phyloP scores from a whole-genome alignment of 2,113 vertebrate species.

The Bubo scandiacus region DNA sequence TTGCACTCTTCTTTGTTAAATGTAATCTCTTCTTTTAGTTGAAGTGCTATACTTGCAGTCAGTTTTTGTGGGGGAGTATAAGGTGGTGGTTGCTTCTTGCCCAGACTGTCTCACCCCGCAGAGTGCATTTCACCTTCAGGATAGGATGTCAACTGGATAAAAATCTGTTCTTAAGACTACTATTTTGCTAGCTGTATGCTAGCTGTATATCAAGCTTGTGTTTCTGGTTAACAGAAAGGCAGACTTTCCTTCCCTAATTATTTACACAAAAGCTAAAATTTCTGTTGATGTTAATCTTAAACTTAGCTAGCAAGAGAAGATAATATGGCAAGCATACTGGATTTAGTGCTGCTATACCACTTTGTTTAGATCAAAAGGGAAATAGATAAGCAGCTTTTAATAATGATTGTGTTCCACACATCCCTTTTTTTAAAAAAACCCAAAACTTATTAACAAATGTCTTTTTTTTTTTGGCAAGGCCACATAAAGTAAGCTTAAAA shows the following conservation, averaged over 20 bases:
- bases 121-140: neutral
- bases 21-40: neutral
- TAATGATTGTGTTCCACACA: neutral
- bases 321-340: neutral
- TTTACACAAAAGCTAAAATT: neutral
- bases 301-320: neutral
- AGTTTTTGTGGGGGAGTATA: neutral
- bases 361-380: neutral
- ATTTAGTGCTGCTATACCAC: neutral
- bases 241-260: neutral
- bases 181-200: neutral
- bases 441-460: neutral
- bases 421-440: neutral
- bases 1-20: neutral
- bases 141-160: neutral
- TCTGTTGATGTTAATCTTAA: neutral
- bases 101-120: neutral
- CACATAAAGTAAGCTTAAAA: neutral
- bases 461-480: neutral
- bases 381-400: neutral
- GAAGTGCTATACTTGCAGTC: neutral
- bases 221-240: neutral
- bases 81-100: neutral
- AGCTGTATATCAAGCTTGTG: neutral
- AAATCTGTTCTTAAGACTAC: neutral